Evolutionary conservation across 2,888 invertebrate genomes (phyloP).

Genomic region (Dimorphilus gyrociliatus): DNA sequence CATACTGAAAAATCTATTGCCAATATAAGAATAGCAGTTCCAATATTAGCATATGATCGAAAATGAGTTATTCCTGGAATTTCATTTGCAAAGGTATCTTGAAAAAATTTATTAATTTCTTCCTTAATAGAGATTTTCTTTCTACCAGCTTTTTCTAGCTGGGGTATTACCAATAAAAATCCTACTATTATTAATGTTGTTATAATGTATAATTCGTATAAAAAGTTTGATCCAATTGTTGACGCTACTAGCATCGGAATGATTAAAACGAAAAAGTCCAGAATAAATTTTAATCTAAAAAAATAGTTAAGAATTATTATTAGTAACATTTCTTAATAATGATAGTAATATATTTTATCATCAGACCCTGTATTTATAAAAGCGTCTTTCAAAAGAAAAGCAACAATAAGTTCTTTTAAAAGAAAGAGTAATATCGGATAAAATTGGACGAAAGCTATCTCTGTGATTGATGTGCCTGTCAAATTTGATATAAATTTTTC

Average conservation of each 20-base stretch:
- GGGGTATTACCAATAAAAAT: slow-evolving; percentile 1
- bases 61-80: slow-evolving; percentile 21
- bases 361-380: no score
- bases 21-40: slow-evolving; percentile 54
- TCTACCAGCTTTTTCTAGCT: not conserved
- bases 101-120: not conserved
- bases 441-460: no score
- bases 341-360: no score
- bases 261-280: slow-evolving; percentile 17
- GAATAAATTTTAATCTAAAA: slow-evolving; percentile 11
- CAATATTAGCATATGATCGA: slow-evolving; percentile 21
- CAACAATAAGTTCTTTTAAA: no score
- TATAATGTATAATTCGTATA: not conserved
- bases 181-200: not conserved
- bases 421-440: no score
- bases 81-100: no score
- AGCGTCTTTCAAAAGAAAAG: no score
- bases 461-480: no score
- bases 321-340: not conserved
- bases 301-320: slow-evolving; percentile 1
- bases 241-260: slow-evolving; percentile 15
- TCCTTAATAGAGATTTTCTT: not conserved
- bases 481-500: no score
- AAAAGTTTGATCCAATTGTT: slow-evolving; percentile 6
- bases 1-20: slow-evolving; percentile 83